Conservation (phyloP, 2,797 vertebrate species). For the Buphagus erythrorhynchus region DNA sequence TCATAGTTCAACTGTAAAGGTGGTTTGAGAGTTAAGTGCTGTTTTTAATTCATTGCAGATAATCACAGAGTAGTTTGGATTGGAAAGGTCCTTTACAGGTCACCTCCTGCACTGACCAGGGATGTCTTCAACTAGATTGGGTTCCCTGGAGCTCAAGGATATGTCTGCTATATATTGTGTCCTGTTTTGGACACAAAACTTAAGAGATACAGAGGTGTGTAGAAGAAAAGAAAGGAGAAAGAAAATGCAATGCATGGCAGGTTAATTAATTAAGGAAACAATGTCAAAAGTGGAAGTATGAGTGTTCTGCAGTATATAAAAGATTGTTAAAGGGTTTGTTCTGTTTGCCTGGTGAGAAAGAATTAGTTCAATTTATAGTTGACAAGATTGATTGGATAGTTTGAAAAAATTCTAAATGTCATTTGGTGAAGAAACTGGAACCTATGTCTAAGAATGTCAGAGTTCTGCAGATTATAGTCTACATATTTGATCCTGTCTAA, state of each 20-base stretch:
- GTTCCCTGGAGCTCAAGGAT: neutral
- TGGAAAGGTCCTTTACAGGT: neutral
- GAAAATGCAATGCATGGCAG: neutral
- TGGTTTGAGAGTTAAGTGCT: neutral
- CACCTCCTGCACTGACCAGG: neutral
- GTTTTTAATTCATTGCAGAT: neutral
- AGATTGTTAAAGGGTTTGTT: neutral
- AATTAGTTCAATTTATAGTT: neutral
- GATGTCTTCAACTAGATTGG: neutral
- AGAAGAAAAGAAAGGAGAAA: neutral
- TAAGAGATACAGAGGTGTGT: neutral
- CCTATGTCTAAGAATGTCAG: neutral
- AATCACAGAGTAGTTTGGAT: neutral
- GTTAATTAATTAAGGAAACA: neutral
- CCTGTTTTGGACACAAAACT: neutral
- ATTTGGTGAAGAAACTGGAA: neutral
- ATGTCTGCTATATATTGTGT: neutral
- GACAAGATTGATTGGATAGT: neutral
- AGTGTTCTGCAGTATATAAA: neutral
- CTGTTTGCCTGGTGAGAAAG: neutral
- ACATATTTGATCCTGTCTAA: neutral
- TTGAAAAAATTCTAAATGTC: neutral
- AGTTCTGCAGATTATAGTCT: neutral
- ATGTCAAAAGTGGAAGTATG: neutral
- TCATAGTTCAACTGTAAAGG: neutral